phyloP scores from a whole-genome alignment of 2,797 vertebrate genomes.

The Sebastes melanostomus region DNA sequence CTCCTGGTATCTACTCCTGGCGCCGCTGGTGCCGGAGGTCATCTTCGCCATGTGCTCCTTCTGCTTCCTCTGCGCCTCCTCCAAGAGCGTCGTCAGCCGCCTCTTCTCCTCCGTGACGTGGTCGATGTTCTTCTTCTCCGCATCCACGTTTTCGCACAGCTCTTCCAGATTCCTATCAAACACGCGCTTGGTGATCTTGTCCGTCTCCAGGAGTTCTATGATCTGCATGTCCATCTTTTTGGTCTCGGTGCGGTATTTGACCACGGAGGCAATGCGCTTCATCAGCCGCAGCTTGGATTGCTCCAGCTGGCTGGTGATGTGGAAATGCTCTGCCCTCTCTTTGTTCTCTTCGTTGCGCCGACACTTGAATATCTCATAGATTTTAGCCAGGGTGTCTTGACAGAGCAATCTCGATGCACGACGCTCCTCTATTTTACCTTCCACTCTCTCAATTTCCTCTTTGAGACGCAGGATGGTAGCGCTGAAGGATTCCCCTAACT shows the following conservation, averaged over 20 bases:
- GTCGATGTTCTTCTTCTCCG: constrained; percentile 40
- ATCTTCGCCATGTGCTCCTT: constrained; percentile 52
- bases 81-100: constrained; percentile 21
- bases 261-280: constrained; percentile 48
- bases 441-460: constrained; percentile 44
- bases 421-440: constrained; percentile 42
- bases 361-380: constrained; percentile 43
- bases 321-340: constrained; percentile 29
- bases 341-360: constrained; percentile 56
- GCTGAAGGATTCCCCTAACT: constrained; percentile 28
- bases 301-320: constrained; percentile 51
- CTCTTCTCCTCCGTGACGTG: constrained; percentile 47
- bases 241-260: constrained; percentile 53
- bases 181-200: constrained; percentile 23
- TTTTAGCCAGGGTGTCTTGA: constrained; percentile 23
- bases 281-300: constrained; percentile 62
- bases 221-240: constrained; percentile 68
- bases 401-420: not conserved
- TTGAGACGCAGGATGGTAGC: constrained; percentile 27
- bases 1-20: constrained; percentile 42
- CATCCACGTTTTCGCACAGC: constrained; percentile 28
- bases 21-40: constrained; percentile 17
- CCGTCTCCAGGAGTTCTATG: constrained; percentile 49
- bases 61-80: constrained; percentile 47
- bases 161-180: constrained; percentile 57